Evolutionary conservation across 2,113 vertebrate genomes (phyloP).

Genomic region (Brienomyrus brachyistius): DNA sequence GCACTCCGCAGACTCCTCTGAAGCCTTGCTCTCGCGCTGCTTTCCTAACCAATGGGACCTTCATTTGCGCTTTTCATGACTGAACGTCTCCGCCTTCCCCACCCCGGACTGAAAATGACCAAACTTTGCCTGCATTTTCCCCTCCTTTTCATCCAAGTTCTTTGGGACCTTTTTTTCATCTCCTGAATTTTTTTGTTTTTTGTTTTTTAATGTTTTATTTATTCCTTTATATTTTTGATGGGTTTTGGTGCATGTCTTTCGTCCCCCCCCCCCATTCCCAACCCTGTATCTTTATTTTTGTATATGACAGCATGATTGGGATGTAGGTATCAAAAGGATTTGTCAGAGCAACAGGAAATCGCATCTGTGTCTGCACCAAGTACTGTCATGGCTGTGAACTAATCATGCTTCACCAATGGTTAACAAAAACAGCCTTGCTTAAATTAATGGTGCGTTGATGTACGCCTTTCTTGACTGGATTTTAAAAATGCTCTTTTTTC

Average conservation of each 20-base stretch:
- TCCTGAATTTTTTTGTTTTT: background rate
- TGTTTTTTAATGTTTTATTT: background rate
- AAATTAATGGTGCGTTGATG: background rate
- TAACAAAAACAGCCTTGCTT: background rate
- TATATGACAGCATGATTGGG: background rate
- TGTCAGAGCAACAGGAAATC: background rate
- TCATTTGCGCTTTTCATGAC: background rate
- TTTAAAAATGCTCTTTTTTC: background rate
- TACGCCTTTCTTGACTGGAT: background rate
- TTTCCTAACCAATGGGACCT: background rate
- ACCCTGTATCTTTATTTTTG: background rate
- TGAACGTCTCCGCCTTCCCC: background rate
- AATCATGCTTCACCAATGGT: background rate
- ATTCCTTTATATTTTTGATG: background rate
- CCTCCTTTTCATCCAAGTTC: background rate
- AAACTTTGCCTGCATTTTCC: background rate
- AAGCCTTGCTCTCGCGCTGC: constrained; percentile 10
- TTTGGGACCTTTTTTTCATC: constrained; percentile 1
- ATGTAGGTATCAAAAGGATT: background rate
- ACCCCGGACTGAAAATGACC: constrained; percentile 24
- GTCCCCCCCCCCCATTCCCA: background rate
- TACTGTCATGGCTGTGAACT: background rate
- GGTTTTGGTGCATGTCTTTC: background rate
- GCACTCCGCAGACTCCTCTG: constrained; percentile 8
- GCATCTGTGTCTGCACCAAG: background rate